Percentiles rank a stretch among this genome's conserved stretches.
These are phyloP conservation scores for Microplitis mediator DNA, from an alignment of 1,140 invertebrate genomes.

Conservation along the genomic window DNA sequence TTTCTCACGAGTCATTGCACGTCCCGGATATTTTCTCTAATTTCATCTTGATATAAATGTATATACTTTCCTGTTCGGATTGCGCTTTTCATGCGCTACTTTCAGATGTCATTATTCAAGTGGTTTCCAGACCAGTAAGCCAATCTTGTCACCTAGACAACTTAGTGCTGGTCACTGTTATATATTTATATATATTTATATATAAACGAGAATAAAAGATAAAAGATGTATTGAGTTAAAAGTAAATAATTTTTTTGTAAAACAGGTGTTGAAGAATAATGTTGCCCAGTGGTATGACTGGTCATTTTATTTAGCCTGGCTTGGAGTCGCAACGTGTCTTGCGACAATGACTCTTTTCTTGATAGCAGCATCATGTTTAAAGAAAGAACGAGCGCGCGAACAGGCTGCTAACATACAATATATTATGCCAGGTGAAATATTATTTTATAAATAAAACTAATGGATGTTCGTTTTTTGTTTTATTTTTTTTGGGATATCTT, in stretches of 20 bases:
- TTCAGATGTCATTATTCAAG: slow-evolving; percentile 4
- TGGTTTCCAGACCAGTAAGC: background rate
- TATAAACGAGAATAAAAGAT: background rate
- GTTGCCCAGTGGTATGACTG: slow-evolving; percentile 76
- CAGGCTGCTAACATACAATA: slow-evolving; percentile 83
- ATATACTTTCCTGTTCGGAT: slow-evolving; percentile 15
- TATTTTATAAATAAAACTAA: slow-evolving; percentile 44
- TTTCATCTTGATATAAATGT: slow-evolving; percentile 30
- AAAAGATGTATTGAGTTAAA: background rate
- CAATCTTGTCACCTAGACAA: too few relatives aligned
- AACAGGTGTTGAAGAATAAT: slow-evolving; percentile 75
- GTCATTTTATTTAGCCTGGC: slow-evolving; percentile 85
- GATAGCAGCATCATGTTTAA: slow-evolving; percentile 77
- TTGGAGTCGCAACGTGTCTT: slow-evolving; percentile 77
- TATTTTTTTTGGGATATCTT: slow-evolving; percentile 65
- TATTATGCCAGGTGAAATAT: slow-evolving; percentile 80
- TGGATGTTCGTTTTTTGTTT: slow-evolving; percentile 54
- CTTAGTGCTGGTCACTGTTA: too few relatives aligned
- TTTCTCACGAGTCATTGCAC: slow-evolving; percentile 35
- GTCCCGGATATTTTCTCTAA: slow-evolving; percentile 31
- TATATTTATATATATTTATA: too few relatives aligned
- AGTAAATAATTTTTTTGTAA: slow-evolving; percentile 27
- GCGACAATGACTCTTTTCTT: slow-evolving; percentile 79
- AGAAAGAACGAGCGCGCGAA: slow-evolving; percentile 71
- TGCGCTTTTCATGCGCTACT: slow-evolving; percentile 22